Percentiles rank a stretch among this genome's conserved stretches.
Evolutionary conservation across 1,140 invertebrate genomes (phyloP).

Genomic region (Drosophila guanche): DNA sequence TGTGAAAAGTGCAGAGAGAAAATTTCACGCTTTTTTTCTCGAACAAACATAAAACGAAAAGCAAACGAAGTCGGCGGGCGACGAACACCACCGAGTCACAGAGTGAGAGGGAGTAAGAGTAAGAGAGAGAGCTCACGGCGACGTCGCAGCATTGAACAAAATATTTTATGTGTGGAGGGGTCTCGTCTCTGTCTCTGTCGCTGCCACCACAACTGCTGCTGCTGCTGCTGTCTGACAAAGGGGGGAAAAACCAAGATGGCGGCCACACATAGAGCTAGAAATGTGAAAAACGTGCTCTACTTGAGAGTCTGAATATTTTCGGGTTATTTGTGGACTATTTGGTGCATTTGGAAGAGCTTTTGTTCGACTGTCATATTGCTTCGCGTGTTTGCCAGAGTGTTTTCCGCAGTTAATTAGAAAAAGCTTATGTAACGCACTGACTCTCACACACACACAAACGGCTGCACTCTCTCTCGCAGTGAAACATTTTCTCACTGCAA

Average conservation of each 20-base stretch:
- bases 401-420: constrained; percentile 50
- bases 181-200: constrained; percentile 32
- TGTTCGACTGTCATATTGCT: constrained; percentile 27
- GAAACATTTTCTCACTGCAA: constrained; percentile 69
- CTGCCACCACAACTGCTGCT: constrained; percentile 3
- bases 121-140: constrained; percentile 53
- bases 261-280: constrained; percentile 57
- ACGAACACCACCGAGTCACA: constrained; percentile 21
- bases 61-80: constrained; percentile 47
- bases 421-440: constrained; percentile 72
- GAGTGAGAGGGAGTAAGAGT: constrained; percentile 69
- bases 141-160: constrained; percentile 61
- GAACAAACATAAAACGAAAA: constrained; percentile 79
- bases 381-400: constrained; percentile 13
- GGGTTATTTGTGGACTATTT: constrained; percentile 12
- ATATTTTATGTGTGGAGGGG: constrained; percentile 55
- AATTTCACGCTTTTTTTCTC: constrained; percentile 68
- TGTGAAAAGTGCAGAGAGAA: constrained; percentile 77
- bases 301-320: constrained; percentile 30
- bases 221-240: constrained; percentile 2
- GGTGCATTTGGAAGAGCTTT: constrained; percentile 19
- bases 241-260: constrained; percentile 77
- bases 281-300: constrained; percentile 55
- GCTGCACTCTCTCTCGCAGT: constrained; percentile 4
- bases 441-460: constrained; percentile 33